phyloP scores from a whole-genome alignment of 2,797 vertebrate genomes.

The Lepus townsendii region DNA sequence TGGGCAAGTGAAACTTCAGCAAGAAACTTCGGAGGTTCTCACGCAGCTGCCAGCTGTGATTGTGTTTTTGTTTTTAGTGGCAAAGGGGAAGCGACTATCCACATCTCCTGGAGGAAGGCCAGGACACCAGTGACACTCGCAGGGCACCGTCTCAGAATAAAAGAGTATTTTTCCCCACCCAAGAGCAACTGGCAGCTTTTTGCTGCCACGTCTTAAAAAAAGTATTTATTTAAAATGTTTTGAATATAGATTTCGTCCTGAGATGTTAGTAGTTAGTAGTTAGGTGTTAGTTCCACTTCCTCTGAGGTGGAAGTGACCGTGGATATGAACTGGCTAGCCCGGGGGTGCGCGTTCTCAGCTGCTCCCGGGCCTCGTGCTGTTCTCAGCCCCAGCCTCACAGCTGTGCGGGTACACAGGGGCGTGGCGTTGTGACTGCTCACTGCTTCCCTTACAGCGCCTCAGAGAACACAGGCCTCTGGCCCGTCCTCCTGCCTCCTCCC shows the following conservation, averaged over 20 bases:
- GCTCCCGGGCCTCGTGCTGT: neutral
- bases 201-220: neutral
- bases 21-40: neutral
- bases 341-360: neutral
- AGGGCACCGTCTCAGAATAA: conserved; percentile 44
- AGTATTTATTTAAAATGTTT: neutral
- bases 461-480: neutral
- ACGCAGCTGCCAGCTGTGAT: neutral
- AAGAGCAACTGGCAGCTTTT: conserved; percentile 17
- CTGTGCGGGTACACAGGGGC: neutral
- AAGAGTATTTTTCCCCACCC: neutral
- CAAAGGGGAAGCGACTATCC: neutral
- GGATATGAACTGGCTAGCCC: neutral
- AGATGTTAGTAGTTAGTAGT: neutral
- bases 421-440: neutral
- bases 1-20: conserved; percentile 12
- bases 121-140: neutral
- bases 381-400: neutral
- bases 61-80: neutral
- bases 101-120: neutral
- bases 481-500: neutral
- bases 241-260: conserved; percentile 23
- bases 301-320: neutral
- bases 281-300: neutral
- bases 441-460: neutral